Percentiles rank a stretch among this genome's conserved stretches.
These are phyloP conservation scores for Atta cephalotes DNA, from an alignment of 1,140 invertebrate species.

Conservation along the genomic window DNA sequence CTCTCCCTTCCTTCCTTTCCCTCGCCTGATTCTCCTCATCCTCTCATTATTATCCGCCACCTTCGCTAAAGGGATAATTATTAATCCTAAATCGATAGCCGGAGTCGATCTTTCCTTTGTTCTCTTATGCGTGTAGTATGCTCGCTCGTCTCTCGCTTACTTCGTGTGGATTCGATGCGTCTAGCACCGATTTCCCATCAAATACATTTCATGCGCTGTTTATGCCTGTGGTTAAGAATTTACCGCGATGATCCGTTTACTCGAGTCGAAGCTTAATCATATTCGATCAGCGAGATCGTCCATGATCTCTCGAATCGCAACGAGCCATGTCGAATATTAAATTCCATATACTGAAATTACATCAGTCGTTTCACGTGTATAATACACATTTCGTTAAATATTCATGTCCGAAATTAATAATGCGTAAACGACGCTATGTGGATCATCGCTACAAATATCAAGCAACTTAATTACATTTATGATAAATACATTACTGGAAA, in stretches of 20 bases:
- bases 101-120: constrained; percentile 21
- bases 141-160: constrained; percentile 1
- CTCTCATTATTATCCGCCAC: constrained; percentile 33
- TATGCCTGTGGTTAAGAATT: constrained; percentile 22
- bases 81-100: background rate
- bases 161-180: background rate
- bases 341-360: background rate
- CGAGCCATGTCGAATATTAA: background rate
- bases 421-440: background rate
- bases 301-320: background rate
- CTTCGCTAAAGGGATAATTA: constrained; percentile 14
- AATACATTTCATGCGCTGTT: constrained; percentile 25
- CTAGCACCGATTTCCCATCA: background rate
- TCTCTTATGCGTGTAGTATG: background rate
- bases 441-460: background rate
- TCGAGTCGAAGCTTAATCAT: background rate
- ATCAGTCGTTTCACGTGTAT: background rate
- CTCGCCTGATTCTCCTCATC: constrained; percentile 6
- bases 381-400: constrained; percentile 23
- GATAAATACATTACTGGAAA: background rate
- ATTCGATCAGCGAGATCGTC: constrained; percentile 8
- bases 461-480: background rate
- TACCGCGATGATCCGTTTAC: background rate
- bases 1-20: constrained; percentile 20
- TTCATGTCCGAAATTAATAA: constrained; percentile 43